Conservation (phyloP, 2,797 vertebrate species). For the Sebastolobus alascanus region DNA sequence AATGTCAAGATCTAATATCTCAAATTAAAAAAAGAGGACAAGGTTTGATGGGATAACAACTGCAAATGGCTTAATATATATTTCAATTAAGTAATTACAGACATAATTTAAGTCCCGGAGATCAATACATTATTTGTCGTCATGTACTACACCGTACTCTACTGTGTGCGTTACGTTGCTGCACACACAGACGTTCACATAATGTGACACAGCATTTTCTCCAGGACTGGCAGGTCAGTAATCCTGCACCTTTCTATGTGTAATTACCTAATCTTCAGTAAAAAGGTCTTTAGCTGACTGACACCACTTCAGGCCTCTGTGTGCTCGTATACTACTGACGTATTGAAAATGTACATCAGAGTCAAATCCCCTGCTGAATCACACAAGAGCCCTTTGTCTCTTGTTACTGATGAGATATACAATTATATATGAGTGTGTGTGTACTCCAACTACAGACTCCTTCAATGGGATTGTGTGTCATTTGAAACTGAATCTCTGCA, state of each 20-base stretch:
- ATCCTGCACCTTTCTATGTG: neutral
- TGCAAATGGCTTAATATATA: constrained; percentile 12
- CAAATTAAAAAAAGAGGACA: neutral
- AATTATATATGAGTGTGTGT: neutral
- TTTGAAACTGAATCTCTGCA: neutral
- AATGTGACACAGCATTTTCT: neutral
- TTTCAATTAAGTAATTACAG: neutral
- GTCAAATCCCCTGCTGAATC: constrained; percentile 1
- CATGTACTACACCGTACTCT: neutral
- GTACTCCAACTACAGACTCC: neutral
- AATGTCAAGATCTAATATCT: neutral
- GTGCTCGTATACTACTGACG: neutral
- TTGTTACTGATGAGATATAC: neutral
- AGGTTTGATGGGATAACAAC: neutral
- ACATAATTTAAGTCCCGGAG: neutral
- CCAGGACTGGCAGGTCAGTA: neutral
- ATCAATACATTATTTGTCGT: neutral
- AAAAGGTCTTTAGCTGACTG: neutral
- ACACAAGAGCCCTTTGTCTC: neutral
- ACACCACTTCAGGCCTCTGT: neutral
- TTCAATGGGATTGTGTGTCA: neutral
- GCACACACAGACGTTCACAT: neutral
- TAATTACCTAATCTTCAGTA: constrained; percentile 2
- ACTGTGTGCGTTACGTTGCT: neutral
- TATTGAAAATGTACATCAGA: constrained; percentile 6